Evolutionary conservation across 2,113 vertebrate genomes (phyloP).

Genomic region (Chionodraco myersi): DNA sequence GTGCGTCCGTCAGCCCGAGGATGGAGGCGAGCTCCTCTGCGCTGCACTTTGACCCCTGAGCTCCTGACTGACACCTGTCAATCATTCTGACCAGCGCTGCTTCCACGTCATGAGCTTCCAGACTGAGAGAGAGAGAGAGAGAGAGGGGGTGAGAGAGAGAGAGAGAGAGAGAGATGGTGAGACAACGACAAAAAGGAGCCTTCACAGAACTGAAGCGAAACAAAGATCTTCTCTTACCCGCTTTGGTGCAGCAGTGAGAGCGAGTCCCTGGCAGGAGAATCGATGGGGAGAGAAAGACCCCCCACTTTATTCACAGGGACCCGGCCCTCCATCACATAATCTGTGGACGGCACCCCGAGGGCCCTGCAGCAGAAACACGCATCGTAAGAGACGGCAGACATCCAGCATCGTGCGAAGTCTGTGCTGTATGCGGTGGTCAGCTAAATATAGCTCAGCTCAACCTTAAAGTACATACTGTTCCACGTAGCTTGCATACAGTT

Average conservation of each 20-base stretch:
- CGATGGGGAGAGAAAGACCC: slow-evolving; percentile 84
- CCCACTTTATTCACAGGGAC: slow-evolving; percentile 85
- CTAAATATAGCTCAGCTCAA: neutral
- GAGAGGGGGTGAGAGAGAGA: neutral
- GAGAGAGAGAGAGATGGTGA: neutral
- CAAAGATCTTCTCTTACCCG: slow-evolving; percentile 50
- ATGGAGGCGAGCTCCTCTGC: slow-evolving; percentile 68
- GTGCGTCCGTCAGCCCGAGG: slow-evolving; percentile 62
- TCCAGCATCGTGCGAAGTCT: neutral
- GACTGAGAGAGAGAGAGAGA: slow-evolving; percentile 46
- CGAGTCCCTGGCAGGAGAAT: slow-evolving; percentile 83
- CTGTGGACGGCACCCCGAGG: slow-evolving; percentile 86
- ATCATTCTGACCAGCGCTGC: slow-evolving; percentile 63
- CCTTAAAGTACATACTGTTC: too few relatives aligned
- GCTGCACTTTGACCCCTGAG: slow-evolving; percentile 19
- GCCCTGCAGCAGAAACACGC: slow-evolving; percentile 70
- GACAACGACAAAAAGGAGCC: neutral
- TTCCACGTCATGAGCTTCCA: slow-evolving; percentile 46
- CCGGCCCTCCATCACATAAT: slow-evolving; percentile 87
- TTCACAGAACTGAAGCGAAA: neutral
- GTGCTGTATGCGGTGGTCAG: neutral
- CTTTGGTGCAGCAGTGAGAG: slow-evolving; percentile 62
- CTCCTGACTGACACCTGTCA: slow-evolving; percentile 68
- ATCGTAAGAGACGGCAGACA: too few relatives aligned
- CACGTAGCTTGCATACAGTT: too few relatives aligned